Percentiles rank a stretch among this genome's conserved stretches.
These are phyloP conservation scores for Lacerta bilineata DNA, from an alignment of 2,797 vertebrate genomes.

Conservation along the genomic window DNA sequence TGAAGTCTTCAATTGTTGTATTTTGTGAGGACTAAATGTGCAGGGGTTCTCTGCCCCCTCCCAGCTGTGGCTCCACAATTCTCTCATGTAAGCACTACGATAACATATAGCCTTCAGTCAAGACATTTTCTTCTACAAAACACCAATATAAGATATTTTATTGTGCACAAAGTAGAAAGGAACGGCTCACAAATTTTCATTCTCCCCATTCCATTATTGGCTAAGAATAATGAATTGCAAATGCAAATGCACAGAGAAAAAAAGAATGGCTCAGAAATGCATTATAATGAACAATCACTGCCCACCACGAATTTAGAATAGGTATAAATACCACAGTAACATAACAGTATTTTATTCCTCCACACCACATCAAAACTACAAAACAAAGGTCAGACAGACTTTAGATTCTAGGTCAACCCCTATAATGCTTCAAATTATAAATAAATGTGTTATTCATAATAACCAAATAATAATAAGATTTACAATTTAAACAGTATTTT, in stretches of 20 bases:
- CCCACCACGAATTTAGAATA: conserved; percentile 23
- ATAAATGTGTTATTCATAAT: not conserved
- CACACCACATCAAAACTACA: not conserved
- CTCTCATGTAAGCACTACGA: conserved; percentile 15
- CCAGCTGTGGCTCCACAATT: not conserved
- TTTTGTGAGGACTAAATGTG: not conserved
- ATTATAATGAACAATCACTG: conserved; percentile 31
- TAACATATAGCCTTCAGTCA: conserved; percentile 9
- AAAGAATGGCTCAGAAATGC: conserved; percentile 13
- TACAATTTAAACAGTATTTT: not conserved
- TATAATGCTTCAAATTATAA: not conserved
- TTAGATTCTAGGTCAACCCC: not conserved
- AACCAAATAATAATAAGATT: fast-evolving
- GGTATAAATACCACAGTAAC: conserved; percentile 27
- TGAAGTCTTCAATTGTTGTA: no score
- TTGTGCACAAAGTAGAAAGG: conserved; percentile 7
- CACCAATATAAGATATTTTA: conserved; percentile 3
- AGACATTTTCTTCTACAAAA: not conserved
- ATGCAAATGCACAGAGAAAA: not conserved
- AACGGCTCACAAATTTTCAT: conserved; percentile 15
- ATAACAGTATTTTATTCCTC: not conserved
- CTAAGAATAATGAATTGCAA: not conserved
- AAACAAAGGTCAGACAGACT: not conserved
- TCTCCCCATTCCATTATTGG: not conserved
- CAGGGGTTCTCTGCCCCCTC: not conserved